Evolutionary conservation across 2,888 invertebrate species (phyloP).

Genomic region (Stenodema calcarata): DNA sequence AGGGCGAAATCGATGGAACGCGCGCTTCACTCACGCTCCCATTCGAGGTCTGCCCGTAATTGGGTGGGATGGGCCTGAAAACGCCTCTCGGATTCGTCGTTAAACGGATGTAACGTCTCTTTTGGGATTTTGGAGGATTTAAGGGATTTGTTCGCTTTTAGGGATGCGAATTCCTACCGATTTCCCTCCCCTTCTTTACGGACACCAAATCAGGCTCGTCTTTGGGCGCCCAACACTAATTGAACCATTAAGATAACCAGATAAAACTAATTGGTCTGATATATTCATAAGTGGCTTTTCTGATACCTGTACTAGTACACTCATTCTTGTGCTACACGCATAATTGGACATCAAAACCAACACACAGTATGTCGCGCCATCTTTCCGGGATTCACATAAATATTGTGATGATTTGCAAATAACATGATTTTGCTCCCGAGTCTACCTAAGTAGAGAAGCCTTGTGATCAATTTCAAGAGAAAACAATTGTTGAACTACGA

Average conservation of each 20-base stretch:
- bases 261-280: neutral
- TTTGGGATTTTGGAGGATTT: neutral
- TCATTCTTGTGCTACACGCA: too few relatives aligned
- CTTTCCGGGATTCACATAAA: too few relatives aligned
- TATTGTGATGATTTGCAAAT: too few relatives aligned
- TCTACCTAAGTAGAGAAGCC: too few relatives aligned
- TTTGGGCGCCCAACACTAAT: neutral
- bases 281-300: too few relatives aligned
- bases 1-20: neutral
- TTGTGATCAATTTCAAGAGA: too few relatives aligned
- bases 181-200: neutral
- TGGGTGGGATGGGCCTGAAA: neutral
- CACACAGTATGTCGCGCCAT: too few relatives aligned
- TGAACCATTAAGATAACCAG: neutral
- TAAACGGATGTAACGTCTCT: slow-evolving; percentile 1
- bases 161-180: neutral
- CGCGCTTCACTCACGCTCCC: neutral
- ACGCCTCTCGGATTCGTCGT: neutral
- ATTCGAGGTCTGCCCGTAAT: neutral
- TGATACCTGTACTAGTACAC: too few relatives aligned
- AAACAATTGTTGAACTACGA: too few relatives aligned
- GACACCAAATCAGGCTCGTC: neutral
- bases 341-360: too few relatives aligned
- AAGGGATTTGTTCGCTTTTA: slow-evolving; percentile 1
- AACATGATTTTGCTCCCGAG: too few relatives aligned